Percentiles rank a stretch among this genome's conserved stretches.
Evolutionary conservation across 1,140 invertebrate species (phyloP).

Genomic region (Euschistus heros): DNA sequence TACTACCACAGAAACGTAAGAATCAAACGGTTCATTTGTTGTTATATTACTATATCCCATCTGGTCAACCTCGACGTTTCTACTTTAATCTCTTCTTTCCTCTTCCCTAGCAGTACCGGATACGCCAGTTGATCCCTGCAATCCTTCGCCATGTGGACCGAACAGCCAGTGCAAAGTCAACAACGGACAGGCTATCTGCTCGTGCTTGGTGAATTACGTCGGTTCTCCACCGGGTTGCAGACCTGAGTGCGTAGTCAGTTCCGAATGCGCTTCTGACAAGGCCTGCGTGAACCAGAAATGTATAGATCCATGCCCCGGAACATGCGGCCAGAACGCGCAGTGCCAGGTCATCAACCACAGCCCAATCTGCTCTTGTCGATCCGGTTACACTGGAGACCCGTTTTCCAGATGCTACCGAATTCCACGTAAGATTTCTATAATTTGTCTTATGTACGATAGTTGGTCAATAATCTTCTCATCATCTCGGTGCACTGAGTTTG

Average conservation of each 20-base stretch:
- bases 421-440: constrained; percentile 34
- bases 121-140: constrained; percentile 41
- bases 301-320: constrained; percentile 41
- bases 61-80: neutral
- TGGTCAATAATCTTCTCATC: neutral
- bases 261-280: constrained; percentile 47
- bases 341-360: constrained; percentile 46
- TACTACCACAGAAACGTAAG: constrained; percentile 36
- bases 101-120: constrained; percentile 23
- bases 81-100: neutral
- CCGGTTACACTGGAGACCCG: constrained; percentile 44
- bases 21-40: neutral
- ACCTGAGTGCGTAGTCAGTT: constrained; percentile 51
- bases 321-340: constrained; percentile 39
- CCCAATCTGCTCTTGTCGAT: constrained; percentile 44
- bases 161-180: constrained; percentile 47
- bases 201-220: constrained; percentile 44
- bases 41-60: neutral
- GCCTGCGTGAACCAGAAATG: constrained; percentile 53
- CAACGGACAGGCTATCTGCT: constrained; percentile 47
- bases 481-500: neutral
- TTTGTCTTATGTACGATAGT: neutral
- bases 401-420: constrained; percentile 41
- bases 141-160: constrained; percentile 51
- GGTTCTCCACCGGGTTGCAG: constrained; percentile 50